Evolutionary conservation across 2,113 vertebrate species (phyloP).

Genomic region (Buteo buteo): DNA sequence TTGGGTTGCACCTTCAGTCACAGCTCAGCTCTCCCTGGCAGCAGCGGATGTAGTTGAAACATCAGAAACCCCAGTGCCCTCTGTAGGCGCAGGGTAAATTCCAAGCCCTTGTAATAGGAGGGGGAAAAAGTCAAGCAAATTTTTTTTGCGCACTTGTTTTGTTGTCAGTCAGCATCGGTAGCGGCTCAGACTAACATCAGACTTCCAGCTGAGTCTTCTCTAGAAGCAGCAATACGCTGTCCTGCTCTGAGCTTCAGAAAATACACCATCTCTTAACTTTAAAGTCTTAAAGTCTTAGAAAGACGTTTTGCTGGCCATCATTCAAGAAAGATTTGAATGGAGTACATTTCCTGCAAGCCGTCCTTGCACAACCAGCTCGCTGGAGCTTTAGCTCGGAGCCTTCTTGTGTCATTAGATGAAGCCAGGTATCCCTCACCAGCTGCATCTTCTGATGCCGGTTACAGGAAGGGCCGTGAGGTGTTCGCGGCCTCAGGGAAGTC

Average conservation of each 20-base stretch:
- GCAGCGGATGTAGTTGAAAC: neutral
- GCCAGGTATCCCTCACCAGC: neutral
- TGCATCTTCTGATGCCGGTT: neutral
- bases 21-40: neutral
- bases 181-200: neutral
- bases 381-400: neutral
- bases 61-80: neutral
- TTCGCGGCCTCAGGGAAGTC: neutral
- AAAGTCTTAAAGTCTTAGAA: neutral
- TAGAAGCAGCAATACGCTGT: neutral
- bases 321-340: neutral
- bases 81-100: neutral
- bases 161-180: neutral
- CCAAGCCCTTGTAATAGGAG: neutral
- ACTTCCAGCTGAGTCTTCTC: neutral
- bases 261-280: neutral
- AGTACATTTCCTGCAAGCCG: neutral
- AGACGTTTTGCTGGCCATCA: neutral
- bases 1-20: fast-evolving
- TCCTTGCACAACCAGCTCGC: neutral
- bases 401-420: fast-evolving
- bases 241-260: neutral
- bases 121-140: neutral
- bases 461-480: neutral
- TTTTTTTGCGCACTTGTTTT: neutral